Conservation (phyloP, 2,113 vertebrate genomes). For the Coptodon rendalli region DNA sequence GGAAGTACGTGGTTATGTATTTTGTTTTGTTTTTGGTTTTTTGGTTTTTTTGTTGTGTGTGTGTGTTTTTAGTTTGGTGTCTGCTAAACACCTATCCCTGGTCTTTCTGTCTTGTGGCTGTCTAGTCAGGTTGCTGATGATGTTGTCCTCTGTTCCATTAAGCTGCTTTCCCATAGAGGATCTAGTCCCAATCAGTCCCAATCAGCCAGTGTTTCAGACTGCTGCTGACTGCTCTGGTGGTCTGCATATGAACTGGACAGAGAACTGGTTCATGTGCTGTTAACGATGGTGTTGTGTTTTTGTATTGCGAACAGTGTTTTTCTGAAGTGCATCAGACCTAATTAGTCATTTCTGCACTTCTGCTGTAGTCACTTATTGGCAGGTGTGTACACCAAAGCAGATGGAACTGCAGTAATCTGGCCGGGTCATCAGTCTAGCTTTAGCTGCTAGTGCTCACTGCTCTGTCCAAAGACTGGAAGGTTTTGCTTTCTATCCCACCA, state of each 20-base stretch:
- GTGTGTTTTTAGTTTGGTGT: not conserved
- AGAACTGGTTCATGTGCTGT: not conserved
- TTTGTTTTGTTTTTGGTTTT: not conserved
- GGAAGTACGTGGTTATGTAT: accelerated
- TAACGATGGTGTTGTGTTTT: not conserved
- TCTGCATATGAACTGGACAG: accelerated
- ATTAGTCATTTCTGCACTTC: not conserved
- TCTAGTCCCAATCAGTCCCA: not conserved
- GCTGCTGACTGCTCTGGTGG: not conserved
- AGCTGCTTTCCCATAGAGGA: not conserved
- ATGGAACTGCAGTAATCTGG: not conserved
- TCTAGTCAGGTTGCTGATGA: not conserved
- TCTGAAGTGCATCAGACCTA: not conserved
- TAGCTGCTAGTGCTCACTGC: not conserved
- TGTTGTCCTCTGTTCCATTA: not conserved
- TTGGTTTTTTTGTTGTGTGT: accelerated
- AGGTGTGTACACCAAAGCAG: accelerated
- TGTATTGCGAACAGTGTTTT: not conserved
- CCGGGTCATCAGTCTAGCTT: not conserved
- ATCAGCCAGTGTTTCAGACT: not conserved
- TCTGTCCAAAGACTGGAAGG: not conserved
- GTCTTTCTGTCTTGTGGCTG: not conserved
- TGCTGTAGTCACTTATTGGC: not conserved
- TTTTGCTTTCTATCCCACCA: not conserved
- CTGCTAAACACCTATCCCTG: not conserved